Evolutionary conservation across 1,140 invertebrate genomes (phyloP), one percentile per base, ranked within the genome.

Genomic region (Drosophila bipectinata): DNA sequence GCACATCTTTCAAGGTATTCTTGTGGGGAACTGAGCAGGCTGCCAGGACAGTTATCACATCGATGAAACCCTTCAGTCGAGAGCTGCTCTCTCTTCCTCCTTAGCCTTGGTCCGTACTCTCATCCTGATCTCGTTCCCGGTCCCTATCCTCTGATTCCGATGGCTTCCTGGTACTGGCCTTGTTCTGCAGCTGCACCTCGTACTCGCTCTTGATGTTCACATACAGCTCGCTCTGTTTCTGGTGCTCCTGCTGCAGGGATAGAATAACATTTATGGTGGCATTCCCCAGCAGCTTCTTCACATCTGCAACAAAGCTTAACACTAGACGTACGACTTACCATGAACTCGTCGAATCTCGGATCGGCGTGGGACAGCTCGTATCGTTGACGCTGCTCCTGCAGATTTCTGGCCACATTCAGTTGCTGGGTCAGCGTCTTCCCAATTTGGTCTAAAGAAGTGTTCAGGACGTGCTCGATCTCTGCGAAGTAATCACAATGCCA

Each of bases 191-290:
- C 62, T 90, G 82, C 48, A 83, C 90, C 61, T 91, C 90, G 41
- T 88, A 91, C 44, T 91, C 90, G 53, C 79, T 91, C 32, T 91
- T 90, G 30, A 91, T 91, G 59, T 91, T 81, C 32, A 89, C 90
- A 72, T 61, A 90, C 18, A 91, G 68, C 49, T 91, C 78, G 41
- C 77, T 85, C 49, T 91, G 90, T 44, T 90, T 84, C 48, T 90
- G 82, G 45, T 90, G 90, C 52, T 91, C 90, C 55, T 91, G 77
- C 90, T 91, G 61, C 18, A 9, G 9, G 18, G 21, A 7, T 2
- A 8, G 7, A 45, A 24, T 37, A 26, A n/a, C 3, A 37, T 37
- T 4, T 32, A 8, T 32, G 34, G n/a, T 37, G 34, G 4, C 34
- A 37, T n/a, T 37, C 4, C 34, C 34, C 10, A 4, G 10, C 12